A percentile compares a stretch with the other conserved stretches of the same genome.
Conservation (phyloP, 1,140 invertebrate genomes). For the Drosophila kurseongensis region DNA sequence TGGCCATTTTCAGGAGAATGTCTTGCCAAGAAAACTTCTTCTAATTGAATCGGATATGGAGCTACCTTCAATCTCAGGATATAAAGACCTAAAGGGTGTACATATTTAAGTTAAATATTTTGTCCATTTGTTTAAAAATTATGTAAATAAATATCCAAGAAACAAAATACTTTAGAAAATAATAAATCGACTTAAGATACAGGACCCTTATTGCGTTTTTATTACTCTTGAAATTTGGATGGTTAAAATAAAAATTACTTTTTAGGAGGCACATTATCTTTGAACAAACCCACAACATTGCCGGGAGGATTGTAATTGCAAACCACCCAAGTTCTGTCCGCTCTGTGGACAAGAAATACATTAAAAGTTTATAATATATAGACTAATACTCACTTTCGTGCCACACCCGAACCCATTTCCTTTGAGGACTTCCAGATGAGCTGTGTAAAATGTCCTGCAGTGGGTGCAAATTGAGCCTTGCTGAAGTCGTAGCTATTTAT, state of each 20-base stretch:
- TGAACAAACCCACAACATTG: constrained; percentile 89
- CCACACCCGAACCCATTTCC: constrained; percentile 90
- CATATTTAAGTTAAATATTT: not conserved
- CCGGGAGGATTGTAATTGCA: constrained; percentile 92
- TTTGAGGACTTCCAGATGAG: constrained; percentile 89
- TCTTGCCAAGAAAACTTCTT: constrained; percentile 78
- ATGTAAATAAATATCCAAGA: too few species aligned
- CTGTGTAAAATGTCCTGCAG: constrained; percentile 89
- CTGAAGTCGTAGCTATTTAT: constrained; percentile 86
- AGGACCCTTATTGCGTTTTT: constrained; percentile 19
- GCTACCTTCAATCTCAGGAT: not conserved
- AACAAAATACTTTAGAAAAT: not conserved
- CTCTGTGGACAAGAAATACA: constrained; percentile 29
- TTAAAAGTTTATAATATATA: not conserved
- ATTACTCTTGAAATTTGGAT: constrained; percentile 1
- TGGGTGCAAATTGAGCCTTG: constrained; percentile 64
- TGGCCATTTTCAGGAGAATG: constrained; percentile 88
- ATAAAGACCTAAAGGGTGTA: not conserved
- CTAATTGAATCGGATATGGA: not conserved
- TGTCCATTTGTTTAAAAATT: too few species aligned
- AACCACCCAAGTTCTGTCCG: constrained; percentile 86
- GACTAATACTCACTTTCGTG: constrained; percentile 42
- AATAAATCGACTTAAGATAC: not conserved
- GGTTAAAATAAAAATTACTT: not conserved
- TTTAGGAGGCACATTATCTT: constrained; percentile 87